Evolutionary conservation across 2,113 vertebrate species (phyloP).

Genomic region (Rhea americana): DNA sequence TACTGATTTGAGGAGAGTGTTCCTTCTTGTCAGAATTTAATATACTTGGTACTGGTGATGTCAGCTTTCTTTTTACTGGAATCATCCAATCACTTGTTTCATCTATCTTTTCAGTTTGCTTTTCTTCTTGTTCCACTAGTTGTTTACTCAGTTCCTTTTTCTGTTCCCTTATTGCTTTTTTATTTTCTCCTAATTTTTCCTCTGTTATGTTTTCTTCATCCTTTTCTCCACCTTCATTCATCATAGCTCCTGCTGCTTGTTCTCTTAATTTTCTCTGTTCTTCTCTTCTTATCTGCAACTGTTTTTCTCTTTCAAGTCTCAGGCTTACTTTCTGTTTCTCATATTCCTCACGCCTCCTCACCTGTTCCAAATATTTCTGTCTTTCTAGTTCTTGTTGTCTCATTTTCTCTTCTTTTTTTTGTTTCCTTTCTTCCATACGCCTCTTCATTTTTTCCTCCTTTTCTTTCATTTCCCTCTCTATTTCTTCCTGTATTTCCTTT

Average conservation of each 20-base stretch:
- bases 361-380: conserved; percentile 48
- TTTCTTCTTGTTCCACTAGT: background rate
- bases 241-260: background rate
- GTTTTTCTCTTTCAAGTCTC: conserved; percentile 60
- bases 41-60: background rate
- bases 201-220: background rate
- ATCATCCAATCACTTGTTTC: background rate
- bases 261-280: conserved; percentile 10
- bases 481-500: conserved; percentile 43
- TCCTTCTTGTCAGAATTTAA: background rate
- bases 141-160: background rate
- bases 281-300: conserved; percentile 17
- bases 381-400: conserved; percentile 47
- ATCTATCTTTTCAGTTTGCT: background rate
- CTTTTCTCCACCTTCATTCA: background rate
- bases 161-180: background rate
- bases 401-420: conserved; percentile 56
- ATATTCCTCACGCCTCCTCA: conserved; percentile 65
- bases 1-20: conserved; percentile 13
- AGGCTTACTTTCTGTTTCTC: conserved; percentile 72
- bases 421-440: conserved; percentile 53
- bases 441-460: conserved; percentile 65
- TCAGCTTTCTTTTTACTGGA: background rate
- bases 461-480: conserved; percentile 63
- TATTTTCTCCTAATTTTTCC: conserved; percentile 9